Base-by-base conservation (phyloP, 2,797 vertebrate genomes). In the Catharus ustulatus region DNA sequence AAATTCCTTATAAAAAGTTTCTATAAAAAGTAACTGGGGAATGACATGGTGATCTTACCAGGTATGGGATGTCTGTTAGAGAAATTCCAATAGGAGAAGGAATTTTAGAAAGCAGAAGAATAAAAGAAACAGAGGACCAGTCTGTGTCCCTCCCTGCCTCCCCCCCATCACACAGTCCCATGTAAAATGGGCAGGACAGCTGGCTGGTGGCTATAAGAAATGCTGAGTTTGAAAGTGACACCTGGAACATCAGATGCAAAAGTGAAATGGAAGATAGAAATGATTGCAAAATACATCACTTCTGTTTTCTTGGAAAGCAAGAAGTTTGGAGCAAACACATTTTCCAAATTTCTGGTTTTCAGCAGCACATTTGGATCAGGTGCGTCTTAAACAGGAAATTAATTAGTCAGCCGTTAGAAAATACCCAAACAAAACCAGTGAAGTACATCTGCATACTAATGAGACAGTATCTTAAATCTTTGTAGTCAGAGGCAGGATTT, bases 391-490 rank as follows among this genome's bases (percentile, higher is more conserved):
- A 89, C 40, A 62, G 81, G 32, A 97, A 96, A 96, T 92, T 90
- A 96, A 97, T 95, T 96, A 96, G 45, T 94, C 57, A 52, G 19
- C 55, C 78, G 89, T 95, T 90, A 93, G 51, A 94, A 95, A 91
- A 81, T 57, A 94, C 62, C 64, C 75, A 94, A 94, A 94, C 61
- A 87, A 52, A 95, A 43, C 36, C 34, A 68, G 73, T 90, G 82
- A 87, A 48, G 57, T 91, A 92, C 11, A 90, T 94, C 91, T 64
- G 57, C 89, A 95, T 96, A 78, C 42, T n/a, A 71, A 96, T 95
- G 69, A 96, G 59, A 64, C 52, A 73, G 19, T 83, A 61, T 72
- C 88, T 91, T 91, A 91, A 89, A 43, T 40, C 74, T 90, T 91
- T 69, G 20, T 86, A 94, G 59, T 87, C 36, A 10, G 93, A 95